Evolutionary conservation across 2,888 invertebrate genomes (phyloP).

Genomic region (Embidobia sp.): DNA sequence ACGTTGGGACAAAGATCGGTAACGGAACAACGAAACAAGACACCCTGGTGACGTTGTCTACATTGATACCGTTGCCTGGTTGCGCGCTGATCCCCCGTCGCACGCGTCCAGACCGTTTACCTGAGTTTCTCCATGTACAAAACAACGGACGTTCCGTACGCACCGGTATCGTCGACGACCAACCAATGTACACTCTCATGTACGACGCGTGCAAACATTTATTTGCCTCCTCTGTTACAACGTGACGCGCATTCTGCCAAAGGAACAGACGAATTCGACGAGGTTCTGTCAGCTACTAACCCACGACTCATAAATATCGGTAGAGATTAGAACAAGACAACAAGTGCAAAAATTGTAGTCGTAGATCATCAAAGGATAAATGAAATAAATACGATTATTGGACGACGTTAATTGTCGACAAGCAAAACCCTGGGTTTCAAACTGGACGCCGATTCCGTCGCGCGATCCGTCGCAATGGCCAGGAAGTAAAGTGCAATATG

Average conservation of each 20-base stretch:
- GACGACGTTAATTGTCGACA: constrained; percentile 26
- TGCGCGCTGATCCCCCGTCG: constrained; percentile 64
- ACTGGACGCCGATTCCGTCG: constrained; percentile 38
- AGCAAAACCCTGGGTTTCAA: constrained; percentile 21
- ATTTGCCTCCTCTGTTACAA: constrained; percentile 15
- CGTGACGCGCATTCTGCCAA: constrained; percentile 32
- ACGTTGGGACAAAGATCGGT: no score
- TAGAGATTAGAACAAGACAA: constrained; percentile 65
- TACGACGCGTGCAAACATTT: constrained; percentile 19
- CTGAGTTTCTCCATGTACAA: constrained; percentile 60
- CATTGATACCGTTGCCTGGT: constrained; percentile 70
- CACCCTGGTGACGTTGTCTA: no score
- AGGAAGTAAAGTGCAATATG: constrained; percentile 23
- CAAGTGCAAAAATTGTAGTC: constrained; percentile 67
- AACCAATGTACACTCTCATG: constrained; percentile 33
- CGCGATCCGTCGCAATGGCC: constrained; percentile 1
- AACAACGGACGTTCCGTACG: no score
- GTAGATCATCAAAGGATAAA: constrained; percentile 48
- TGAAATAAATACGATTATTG: constrained; percentile 47
- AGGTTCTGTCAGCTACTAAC: constrained; percentile 48
- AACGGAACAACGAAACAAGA: constrained; percentile 16
- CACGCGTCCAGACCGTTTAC: constrained; percentile 67
- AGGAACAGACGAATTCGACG: constrained; percentile 32
- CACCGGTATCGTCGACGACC: constrained; percentile 1
- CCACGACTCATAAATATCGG: constrained; percentile 63